Base-by-base conservation (phyloP, 2,888 invertebrate genomes). In the Temnothorax ravouxi region DNA sequence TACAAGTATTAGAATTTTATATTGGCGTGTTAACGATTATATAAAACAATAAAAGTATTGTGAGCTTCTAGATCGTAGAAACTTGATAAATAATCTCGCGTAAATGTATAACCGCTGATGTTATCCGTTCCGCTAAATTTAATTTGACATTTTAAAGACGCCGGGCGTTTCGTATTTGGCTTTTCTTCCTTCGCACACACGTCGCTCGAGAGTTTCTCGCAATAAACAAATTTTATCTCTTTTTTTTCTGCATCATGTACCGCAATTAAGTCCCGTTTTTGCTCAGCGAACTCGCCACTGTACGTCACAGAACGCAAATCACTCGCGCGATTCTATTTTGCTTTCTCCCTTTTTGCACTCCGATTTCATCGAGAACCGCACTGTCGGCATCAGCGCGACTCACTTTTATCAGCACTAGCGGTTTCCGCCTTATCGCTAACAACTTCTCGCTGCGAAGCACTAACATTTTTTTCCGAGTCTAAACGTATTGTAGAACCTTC, bases 321-420 rank as follows among this genome's bases (percentile, higher is more conserved):
- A 67, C 44, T 56, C 25, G 64, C 52, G 52, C 25, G 71, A 59
- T 47, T 67, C 44, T 59, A 69, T 59, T 69, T 71, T 79, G 79
- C 69, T 80, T 80, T 80, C 69, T 71, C 79, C 34, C 69, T 79
- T 69, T 79, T 79, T 79, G 34, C 38, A 47, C 47, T 79, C 47
- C 18, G 79, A 67, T 79, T 79, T 79, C 59, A 59, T 69, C 18
- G 34, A 34, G 34, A 34, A 34, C 34, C 34, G 34, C 34, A 34
- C 18, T 38, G 76, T 29, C 25, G 66, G 67, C 67, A n/a, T n/a
- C n/a, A 41, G 21, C 21, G 56, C 56, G 69, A 59, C 69, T 79
- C 47, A 79, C 13, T 79, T 69, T 79, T 79, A 79, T 79, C 79
- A 59, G 59, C 18, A 2, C 21, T 34, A 21, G 4, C 34, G 11